Evolutionary conservation across 2,888 invertebrate genomes (phyloP), one percentile per base, ranked within the genome.

Genomic region (Bursaphelenchus okinawaensis): DNA sequence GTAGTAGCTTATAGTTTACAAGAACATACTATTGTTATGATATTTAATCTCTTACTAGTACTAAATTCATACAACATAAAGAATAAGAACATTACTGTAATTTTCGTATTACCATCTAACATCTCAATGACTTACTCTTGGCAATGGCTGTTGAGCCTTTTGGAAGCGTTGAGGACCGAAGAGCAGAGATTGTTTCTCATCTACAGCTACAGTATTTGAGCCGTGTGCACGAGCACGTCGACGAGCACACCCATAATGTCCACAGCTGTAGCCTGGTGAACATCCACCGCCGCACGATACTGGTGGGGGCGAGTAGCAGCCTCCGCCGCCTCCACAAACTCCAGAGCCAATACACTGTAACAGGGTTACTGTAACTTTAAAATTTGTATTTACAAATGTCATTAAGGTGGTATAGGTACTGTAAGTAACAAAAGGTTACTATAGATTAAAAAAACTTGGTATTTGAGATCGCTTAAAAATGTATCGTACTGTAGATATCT

Each of bases 331-430:
- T 16, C 79, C 79, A 62, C 79, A 79, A 20, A 78, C 72, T 52
- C 79, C 79, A n/a, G 74, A 75, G 0, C 77, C 76, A 12, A 79
- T 64, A 62, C 79, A 79, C 79, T 78, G 63, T 58, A 77, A 62
- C 52, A 26, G 12, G 40, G 2, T n/a, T n/a, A n/a, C n/a, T n/a
- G n/a, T n/a, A n/a, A n/a, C n/a, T n/a, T 7, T 7, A 19, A 27
- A 29, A 29, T 57, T 22, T 55, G 19, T 4, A 55, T 8, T 19
- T 19, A 12, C 55, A 8, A 22, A 12, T 19, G 26, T 19, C 19
- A 23, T 55, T 23, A 23, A 55, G 23, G 12, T 20, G 24, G 19
- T 28, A 23, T 56, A 26, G 26, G 27, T 20, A 60, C 0, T 24
- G 6, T 55, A n/a, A n/a, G 20, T 51, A n/a, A 60, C 60, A n/a